These are phyloP conservation scores for Rhinogobius similis DNA, from an alignment of 2,113 vertebrate species.

Conservation along the genomic window DNA sequence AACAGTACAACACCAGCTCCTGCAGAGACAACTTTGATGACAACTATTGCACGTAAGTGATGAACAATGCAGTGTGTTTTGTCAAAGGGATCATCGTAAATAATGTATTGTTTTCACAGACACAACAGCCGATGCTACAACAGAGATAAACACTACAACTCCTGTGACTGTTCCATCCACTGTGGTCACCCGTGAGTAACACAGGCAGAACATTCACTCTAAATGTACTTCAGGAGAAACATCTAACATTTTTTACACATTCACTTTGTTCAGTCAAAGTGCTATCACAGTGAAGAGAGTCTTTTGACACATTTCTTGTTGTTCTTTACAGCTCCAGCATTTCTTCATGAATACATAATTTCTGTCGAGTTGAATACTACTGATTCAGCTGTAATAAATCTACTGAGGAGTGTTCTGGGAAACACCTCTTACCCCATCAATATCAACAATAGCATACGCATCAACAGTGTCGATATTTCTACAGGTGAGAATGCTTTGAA, in stretches of 20 bases:
- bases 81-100: not conserved
- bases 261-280: not conserved
- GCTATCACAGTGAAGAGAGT: not conserved
- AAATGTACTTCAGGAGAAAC: not conserved
- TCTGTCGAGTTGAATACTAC: constrained; percentile 36
- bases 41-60: not conserved
- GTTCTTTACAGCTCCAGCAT: not conserved
- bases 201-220: not conserved
- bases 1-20: constrained; percentile 1
- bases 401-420: constrained; percentile 22
- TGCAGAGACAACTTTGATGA: not conserved
- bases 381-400: not conserved
- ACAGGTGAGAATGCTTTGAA: constrained; percentile 15
- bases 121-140: constrained; percentile 3
- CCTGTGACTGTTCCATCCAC: not conserved
- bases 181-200: constrained; percentile 2
- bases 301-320: constrained; percentile 4
- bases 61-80: not conserved
- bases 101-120: not conserved
- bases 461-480: constrained; percentile 17
- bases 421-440: constrained; percentile 13
- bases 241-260: not conserved
- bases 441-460: constrained; percentile 8
- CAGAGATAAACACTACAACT: not conserved
- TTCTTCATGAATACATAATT: constrained; percentile 14